phyloP scores from a whole-genome alignment of 2,113 vertebrate genomes.

The Varanus komodoensis region DNA sequence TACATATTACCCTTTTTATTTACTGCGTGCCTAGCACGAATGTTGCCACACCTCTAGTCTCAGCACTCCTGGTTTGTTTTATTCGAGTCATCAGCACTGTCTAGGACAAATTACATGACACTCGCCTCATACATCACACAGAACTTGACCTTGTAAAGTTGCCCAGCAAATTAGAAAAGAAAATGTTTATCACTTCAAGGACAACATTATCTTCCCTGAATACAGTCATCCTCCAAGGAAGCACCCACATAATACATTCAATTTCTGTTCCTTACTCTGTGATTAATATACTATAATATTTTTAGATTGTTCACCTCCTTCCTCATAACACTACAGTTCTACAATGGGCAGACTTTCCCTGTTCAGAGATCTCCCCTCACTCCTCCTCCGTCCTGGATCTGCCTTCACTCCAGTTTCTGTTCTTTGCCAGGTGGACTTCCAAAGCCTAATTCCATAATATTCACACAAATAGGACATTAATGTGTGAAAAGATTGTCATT shows the following conservation, averaged over 20 bases:
- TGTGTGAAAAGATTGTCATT: background rate
- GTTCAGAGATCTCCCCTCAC: background rate
- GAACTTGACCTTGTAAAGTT: background rate
- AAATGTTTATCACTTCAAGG: background rate
- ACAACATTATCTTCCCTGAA: background rate
- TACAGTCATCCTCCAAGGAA: background rate
- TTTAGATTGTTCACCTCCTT: background rate
- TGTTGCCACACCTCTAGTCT: background rate
- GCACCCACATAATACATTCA: background rate
- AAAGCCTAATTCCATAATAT: background rate
- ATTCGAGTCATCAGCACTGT: constrained; percentile 1
- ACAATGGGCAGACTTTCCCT: background rate
- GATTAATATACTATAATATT: background rate
- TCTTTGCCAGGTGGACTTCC: background rate
- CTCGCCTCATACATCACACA: background rate
- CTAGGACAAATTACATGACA: background rate
- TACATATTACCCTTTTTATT: background rate
- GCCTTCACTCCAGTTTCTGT: background rate
- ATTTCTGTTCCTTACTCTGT: background rate
- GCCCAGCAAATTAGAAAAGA: constrained; percentile 2
- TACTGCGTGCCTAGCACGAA: constrained; percentile 10
- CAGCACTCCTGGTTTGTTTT: background rate
- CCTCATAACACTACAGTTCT: background rate
- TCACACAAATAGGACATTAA: background rate
- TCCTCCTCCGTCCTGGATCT: background rate